These are phyloP conservation scores for Acronicta leporina DNA, from an alignment of 2,888 invertebrate genomes.

Conservation along the genomic window DNA sequence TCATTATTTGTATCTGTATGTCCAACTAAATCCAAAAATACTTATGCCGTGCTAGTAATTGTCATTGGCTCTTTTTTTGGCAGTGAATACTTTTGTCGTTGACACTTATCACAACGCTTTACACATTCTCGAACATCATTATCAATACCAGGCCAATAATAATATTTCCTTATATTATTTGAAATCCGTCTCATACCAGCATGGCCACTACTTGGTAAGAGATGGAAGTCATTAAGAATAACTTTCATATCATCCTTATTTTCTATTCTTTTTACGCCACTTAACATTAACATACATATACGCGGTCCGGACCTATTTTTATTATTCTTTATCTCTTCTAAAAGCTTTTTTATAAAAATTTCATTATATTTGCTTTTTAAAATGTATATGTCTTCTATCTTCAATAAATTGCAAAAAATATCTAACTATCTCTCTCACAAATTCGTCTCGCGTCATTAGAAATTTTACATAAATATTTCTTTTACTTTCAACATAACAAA, in stretches of 20 bases:
- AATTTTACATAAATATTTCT: not conserved
- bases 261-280: not conserved
- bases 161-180: slow-evolving; percentile 6
- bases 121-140: slow-evolving; percentile 3
- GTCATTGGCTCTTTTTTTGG: slow-evolving; percentile 3
- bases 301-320: not conserved
- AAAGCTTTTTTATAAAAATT: slow-evolving; percentile 1
- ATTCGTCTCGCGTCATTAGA: slow-evolving; percentile 3
- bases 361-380: not conserved
- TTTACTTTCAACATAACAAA: slow-evolving; percentile 1
- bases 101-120: slow-evolving; percentile 1
- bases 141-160: slow-evolving; percentile 3
- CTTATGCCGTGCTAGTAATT: not conserved
- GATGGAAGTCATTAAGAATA: slow-evolving; percentile 7
- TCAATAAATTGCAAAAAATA: not conserved
- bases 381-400: not conserved
- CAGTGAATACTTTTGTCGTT: not conserved
- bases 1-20: not conserved
- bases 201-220: slow-evolving; percentile 9
- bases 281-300: slow-evolving; percentile 1
- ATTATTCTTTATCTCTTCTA: not conserved
- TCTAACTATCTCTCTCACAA: slow-evolving; percentile 10
- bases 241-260: slow-evolving; percentile 5
- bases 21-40: slow-evolving; percentile 1
- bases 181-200: slow-evolving; percentile 7